phyloP scores from a whole-genome alignment of 2,888 invertebrate genomes.

The Agrotis ipsilon region DNA sequence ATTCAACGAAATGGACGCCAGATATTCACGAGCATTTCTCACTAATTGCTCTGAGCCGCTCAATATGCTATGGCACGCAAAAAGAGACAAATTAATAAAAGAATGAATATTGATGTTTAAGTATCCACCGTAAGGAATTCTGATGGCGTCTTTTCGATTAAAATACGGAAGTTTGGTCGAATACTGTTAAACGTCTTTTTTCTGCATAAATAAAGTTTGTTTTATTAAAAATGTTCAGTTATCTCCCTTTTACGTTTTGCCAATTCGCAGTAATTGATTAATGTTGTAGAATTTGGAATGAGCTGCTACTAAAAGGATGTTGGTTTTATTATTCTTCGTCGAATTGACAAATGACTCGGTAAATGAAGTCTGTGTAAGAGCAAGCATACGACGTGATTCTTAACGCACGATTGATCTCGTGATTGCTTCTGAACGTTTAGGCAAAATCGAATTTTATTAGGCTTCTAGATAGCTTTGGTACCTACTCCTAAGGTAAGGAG shows the following conservation, averaged over 20 bases:
- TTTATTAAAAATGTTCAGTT: conserved; percentile 40
- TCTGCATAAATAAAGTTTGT: conserved; percentile 37
- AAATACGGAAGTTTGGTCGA: conserved; percentile 32
- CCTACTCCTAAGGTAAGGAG: background rate
- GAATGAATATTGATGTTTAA: conserved; percentile 74
- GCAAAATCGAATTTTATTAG: conserved; percentile 1
- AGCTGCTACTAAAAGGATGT: background rate
- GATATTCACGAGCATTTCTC: conserved; percentile 83
- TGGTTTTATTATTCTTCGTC: conserved; percentile 12
- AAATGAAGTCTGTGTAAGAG: conserved; percentile 33
- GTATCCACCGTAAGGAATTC: conserved; percentile 40
- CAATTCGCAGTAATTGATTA: conserved; percentile 33
- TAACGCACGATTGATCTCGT: conserved; percentile 1
- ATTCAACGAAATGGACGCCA: conserved; percentile 78
- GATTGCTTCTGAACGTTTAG: background rate
- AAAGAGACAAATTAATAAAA: conserved; percentile 83
- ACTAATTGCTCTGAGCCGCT: conserved; percentile 82
- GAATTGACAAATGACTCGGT: conserved; percentile 26
- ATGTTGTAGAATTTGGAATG: conserved; percentile 22
- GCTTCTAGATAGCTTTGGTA: background rate
- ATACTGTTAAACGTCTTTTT: conserved; percentile 11
- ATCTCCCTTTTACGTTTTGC: conserved; percentile 22
- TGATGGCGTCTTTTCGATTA: conserved; percentile 27
- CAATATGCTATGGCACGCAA: conserved; percentile 85
- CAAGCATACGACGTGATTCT: conserved; percentile 20